These are phyloP conservation scores for Microhierax caerulescens DNA, from an alignment of 2,797 vertebrate genomes.

Conservation along the genomic window DNA sequence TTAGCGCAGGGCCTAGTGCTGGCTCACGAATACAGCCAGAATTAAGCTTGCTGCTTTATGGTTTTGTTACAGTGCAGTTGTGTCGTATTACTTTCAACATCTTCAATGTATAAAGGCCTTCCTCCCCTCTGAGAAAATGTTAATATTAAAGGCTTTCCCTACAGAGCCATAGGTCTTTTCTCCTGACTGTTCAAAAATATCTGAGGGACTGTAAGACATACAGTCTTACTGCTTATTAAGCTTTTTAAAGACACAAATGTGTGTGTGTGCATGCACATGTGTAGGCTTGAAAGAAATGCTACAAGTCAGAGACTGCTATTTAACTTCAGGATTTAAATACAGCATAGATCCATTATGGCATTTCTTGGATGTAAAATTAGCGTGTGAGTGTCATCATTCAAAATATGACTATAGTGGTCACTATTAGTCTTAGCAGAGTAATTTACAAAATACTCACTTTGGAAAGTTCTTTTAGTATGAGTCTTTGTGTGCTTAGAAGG, in stretches of 20 bases:
- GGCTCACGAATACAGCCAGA: neutral
- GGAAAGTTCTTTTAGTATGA: neutral
- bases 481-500: neutral
- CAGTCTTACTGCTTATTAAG: neutral
- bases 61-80: neutral
- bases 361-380: neutral
- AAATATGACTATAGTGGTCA: neutral
- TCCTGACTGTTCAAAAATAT: neutral
- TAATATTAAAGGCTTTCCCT: neutral
- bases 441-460: neutral
- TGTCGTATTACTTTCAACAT: neutral
- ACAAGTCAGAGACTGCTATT: neutral
- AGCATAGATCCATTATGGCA: neutral
- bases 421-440: neutral
- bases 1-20: neutral
- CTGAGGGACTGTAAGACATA: neutral
- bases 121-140: neutral
- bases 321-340: neutral
- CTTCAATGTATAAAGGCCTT: neutral
- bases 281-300: neutral
- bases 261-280: neutral
- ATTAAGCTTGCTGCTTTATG: neutral
- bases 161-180: neutral
- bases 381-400: fast-evolving
- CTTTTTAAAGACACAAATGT: neutral